Evolutionary conservation across 2,888 invertebrate species (phyloP).

Genomic region (Sarcophaga caerulescens): DNA sequence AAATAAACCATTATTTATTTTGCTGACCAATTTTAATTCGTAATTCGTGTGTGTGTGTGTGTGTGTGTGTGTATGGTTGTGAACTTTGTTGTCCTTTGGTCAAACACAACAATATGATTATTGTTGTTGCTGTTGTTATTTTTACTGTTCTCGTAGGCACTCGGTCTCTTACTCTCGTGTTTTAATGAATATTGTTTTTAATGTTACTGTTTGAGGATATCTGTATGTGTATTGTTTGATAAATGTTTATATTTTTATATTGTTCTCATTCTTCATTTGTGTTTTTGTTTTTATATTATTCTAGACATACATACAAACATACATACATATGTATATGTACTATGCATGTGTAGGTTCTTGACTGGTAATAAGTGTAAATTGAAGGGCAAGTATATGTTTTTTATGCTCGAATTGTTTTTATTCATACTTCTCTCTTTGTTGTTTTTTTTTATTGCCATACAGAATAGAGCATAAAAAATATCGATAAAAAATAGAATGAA

Average conservation of each 20-base stretch:
- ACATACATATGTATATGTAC: background rate
- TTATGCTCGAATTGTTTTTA: background rate
- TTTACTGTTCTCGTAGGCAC: background rate
- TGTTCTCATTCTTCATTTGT: background rate
- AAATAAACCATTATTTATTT: slow-evolving; percentile 29
- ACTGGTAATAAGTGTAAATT: background rate
- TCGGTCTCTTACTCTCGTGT: background rate
- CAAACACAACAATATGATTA: background rate
- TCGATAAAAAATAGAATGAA: background rate
- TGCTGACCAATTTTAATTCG: slow-evolving; percentile 29
- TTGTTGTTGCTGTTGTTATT: slow-evolving; percentile 15
- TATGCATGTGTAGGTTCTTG: background rate
- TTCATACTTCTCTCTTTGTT: background rate
- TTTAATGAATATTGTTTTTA: slow-evolving; percentile 18
- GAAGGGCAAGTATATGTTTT: background rate
- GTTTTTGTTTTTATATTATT: background rate
- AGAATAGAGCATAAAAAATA: background rate
- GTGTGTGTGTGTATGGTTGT: background rate
- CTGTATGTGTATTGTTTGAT: slow-evolving; percentile 8
- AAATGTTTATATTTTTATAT: background rate
- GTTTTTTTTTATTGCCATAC: background rate
- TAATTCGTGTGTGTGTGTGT: background rate
- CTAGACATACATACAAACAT: background rate
- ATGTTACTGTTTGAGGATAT: background rate
- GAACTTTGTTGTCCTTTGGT: background rate